A percentile compares a stretch with the other conserved stretches of the same genome.
Conservation (phyloP, 2,797 vertebrate genomes). For the Amphiprion clarkii region DNA sequence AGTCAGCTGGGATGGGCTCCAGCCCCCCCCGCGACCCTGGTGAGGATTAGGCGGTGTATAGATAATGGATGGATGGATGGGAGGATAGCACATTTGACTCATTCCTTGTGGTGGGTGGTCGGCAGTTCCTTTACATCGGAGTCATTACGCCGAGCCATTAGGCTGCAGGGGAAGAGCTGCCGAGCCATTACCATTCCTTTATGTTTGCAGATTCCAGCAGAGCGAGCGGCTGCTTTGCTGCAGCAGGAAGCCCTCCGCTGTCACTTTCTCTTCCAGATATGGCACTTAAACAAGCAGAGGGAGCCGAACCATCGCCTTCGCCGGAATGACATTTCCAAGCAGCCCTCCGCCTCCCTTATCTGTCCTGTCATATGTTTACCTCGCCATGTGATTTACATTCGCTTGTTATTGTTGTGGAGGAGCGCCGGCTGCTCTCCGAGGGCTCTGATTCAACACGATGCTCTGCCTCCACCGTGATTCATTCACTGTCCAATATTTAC, state of each 20-base stretch:
- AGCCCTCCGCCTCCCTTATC: constrained; percentile 18
- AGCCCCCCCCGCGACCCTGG: no score
- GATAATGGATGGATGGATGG: no score
- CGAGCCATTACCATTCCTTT: constrained; percentile 32
- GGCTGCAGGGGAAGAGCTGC: constrained; percentile 22
- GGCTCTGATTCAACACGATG: constrained; percentile 49
- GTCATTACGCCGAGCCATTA: constrained; percentile 46
- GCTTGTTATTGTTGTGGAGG: constrained; percentile 46
- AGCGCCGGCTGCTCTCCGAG: constrained; percentile 21
- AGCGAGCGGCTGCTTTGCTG: constrained; percentile 20
- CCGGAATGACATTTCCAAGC: constrained; percentile 33
- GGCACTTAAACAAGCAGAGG: constrained; percentile 42
- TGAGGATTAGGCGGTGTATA: no score
- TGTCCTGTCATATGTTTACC: constrained; percentile 54
- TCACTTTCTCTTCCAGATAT: constrained; percentile 31
- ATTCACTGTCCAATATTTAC: constrained; percentile 66
- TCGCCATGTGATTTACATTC: constrained; percentile 57
- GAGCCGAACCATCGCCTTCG: constrained; percentile 35
- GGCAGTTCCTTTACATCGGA: constrained; percentile 39
- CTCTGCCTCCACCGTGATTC: constrained; percentile 48
- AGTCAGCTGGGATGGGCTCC: no score
- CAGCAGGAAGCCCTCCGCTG: constrained; percentile 36
- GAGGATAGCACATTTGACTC: constrained; percentile 46
- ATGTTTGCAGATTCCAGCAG: constrained; percentile 46
- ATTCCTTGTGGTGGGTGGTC: constrained; percentile 38